Conservation (phyloP, 37 sponge, comb jelly and placozoan genomes). For the Tethya wilhelma region DNA sequence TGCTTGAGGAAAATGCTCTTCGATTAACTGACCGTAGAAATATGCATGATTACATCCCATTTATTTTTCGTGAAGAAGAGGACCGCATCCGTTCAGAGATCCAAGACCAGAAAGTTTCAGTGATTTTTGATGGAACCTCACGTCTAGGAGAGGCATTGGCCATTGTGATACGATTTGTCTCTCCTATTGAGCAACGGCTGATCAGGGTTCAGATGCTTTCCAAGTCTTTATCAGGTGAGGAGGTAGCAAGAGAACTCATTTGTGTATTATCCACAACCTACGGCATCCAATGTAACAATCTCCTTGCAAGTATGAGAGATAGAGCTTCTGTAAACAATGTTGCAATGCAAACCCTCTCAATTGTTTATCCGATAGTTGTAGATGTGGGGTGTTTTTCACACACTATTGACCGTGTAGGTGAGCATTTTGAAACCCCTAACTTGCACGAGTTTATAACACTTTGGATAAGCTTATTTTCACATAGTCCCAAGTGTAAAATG, state of each 20-base stretch:
- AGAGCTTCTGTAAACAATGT: too few relatives aligned
- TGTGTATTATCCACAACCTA: too few relatives aligned
- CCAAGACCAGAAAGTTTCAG: conserved; percentile 4
- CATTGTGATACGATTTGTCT: not conserved
- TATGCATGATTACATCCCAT: conserved; percentile 31
- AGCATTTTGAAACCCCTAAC: not conserved
- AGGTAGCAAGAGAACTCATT: too few relatives aligned
- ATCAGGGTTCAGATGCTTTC: not conserved
- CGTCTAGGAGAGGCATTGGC: conserved; percentile 31
- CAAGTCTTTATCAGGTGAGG: not conserved
- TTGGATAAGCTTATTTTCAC: conserved; percentile 13
- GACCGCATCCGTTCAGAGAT: conserved; percentile 28
- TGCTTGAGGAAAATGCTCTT: conserved; percentile 43
- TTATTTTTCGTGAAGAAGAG: conserved; percentile 16
- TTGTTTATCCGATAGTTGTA: not conserved
- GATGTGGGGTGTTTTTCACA: conserved; percentile 19
- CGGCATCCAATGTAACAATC: too few relatives aligned
- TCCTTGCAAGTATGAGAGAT: too few relatives aligned
- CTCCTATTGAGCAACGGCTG: not conserved
- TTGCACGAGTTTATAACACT: conserved; percentile 25
- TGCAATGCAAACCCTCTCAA: too few relatives aligned
- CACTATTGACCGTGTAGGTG: conserved; percentile 18
- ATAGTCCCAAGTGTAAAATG: conserved; percentile 11
- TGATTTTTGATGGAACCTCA: too few relatives aligned
- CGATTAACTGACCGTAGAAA: conserved; percentile 18